Percentiles rank a stretch among this genome's conserved stretches.
Conservation (phyloP, 2,888 invertebrate genomes). For the Diogma glabrata region DNA sequence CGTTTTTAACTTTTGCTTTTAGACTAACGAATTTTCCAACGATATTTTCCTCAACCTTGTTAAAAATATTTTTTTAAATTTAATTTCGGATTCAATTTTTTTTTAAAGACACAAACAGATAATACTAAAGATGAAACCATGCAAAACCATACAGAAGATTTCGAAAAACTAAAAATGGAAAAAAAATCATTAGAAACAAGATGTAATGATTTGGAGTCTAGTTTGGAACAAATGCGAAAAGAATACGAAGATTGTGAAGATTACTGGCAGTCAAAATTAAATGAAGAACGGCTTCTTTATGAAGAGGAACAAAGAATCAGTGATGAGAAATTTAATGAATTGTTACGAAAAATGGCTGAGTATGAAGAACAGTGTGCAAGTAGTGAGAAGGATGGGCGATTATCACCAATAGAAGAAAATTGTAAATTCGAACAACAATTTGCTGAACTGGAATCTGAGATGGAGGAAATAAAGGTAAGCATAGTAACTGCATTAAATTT, state of each 20-base stretch:
- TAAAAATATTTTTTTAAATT: too few relatives aligned
- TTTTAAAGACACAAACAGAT: too few relatives aligned
- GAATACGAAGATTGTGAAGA: conserved; percentile 81
- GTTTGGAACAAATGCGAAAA: conserved; percentile 58
- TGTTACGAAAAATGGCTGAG: conserved; percentile 63
- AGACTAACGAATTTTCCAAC: too few relatives aligned
- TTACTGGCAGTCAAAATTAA: conserved; percentile 70
- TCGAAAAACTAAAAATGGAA: conserved; percentile 28
- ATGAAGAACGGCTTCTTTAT: conserved; percentile 62
- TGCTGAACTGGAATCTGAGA: conserved; percentile 58
- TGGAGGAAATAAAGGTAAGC: conserved; percentile 37
- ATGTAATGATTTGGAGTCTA: conserved; percentile 56
- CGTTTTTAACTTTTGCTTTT: too few relatives aligned
- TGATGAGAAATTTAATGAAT: conserved; percentile 62
- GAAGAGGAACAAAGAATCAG: conserved; percentile 59
- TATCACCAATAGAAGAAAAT: conserved; percentile 70
- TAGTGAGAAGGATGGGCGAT: conserved; percentile 39
- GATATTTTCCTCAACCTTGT: too few relatives aligned
- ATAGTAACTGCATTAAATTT: too few relatives aligned
- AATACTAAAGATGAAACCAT: conserved; percentile 14
- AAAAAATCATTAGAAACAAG: conserved; percentile 37
- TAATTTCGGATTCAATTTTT: too few relatives aligned
- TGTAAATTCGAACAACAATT: conserved; percentile 59
- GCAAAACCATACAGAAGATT: neutral
- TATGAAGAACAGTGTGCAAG: conserved; percentile 61